These are phyloP conservation scores for Drosophila merina DNA, from an alignment of 2,888 invertebrate genomes.

Conservation along the genomic window DNA sequence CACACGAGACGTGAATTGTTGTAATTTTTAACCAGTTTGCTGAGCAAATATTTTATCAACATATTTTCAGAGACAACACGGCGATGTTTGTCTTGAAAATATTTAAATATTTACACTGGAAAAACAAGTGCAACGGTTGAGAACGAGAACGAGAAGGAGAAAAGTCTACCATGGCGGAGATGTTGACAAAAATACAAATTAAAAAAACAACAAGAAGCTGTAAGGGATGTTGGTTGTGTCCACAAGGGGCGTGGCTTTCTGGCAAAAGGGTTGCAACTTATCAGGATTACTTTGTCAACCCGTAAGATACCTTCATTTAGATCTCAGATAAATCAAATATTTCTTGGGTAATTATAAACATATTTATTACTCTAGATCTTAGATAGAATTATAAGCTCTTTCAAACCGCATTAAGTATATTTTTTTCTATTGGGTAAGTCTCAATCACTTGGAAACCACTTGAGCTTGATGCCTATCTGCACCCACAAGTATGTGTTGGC, in stretches of 20 bases:
- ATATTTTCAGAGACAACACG: constrained; percentile 83
- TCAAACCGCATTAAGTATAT: neutral
- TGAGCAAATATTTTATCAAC: constrained; percentile 79
- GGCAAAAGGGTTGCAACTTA: neutral
- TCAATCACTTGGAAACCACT: constrained; percentile 20
- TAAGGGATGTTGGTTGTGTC: constrained; percentile 15
- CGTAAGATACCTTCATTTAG: neutral
- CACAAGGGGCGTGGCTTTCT: constrained; percentile 21
- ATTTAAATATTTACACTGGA: constrained; percentile 83
- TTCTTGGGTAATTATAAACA: neutral
- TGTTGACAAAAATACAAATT: constrained; percentile 27
- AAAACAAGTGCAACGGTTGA: constrained; percentile 71
- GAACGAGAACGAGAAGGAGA: constrained; percentile 22
- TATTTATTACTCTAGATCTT: neutral
- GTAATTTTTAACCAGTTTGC: constrained; percentile 80
- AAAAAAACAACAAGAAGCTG: constrained; percentile 8
- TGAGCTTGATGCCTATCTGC: constrained; percentile 12
- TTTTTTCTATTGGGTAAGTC: neutral
- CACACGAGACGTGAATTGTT: constrained; percentile 54
- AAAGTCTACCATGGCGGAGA: constrained; percentile 38
- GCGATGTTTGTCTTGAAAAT: constrained; percentile 82
- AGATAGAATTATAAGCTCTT: neutral
- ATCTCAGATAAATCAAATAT: neutral
- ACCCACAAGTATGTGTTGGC: constrained; percentile 36
- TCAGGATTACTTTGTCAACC: neutral